Evolutionary conservation across 1,140 invertebrate genomes (phyloP).

Genomic region (Pseudomyrmex cubaensis): DNA sequence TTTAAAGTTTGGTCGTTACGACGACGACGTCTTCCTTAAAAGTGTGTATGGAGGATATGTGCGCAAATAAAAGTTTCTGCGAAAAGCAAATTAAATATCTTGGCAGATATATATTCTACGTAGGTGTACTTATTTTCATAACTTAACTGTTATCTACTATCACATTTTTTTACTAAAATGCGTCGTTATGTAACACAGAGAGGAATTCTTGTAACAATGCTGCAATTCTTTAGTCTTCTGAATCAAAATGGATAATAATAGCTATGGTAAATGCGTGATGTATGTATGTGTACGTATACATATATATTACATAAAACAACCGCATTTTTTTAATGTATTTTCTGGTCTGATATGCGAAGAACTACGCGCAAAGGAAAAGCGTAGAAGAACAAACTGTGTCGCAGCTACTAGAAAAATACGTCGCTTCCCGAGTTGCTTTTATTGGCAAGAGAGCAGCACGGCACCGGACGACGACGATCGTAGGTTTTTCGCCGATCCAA

Average conservation of each 20-base stretch:
- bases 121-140: not conserved
- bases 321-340: slow-evolving; percentile 29
- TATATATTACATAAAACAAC: not conserved
- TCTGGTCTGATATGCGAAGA: not conserved
- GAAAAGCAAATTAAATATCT: not conserved
- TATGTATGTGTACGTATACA: too few relatives aligned
- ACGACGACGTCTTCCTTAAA: not conserved
- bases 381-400: slow-evolving; percentile 42
- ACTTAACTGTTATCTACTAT: not conserved
- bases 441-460: slow-evolving; percentile 17
- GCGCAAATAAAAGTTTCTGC: not conserved
- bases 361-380: not conserved
- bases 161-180: not conserved
- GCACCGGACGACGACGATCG: not conserved
- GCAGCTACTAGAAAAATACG: slow-evolving; percentile 47
- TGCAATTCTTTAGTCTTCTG: not conserved
- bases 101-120: too few relatives aligned
- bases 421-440: slow-evolving; percentile 45
- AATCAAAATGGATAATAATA: slow-evolving; percentile 32
- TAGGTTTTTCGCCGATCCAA: slow-evolving; percentile 12
- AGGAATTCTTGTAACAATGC: not conserved
- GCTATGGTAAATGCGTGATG: not conserved
- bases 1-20: not conserved
- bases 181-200: not conserved
- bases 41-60: too few relatives aligned